Percentiles rank a stretch among this genome's conserved stretches.
Evolutionary conservation across 2,113 vertebrate species (phyloP).

Genomic region (Deroptyus accipitrinus): DNA sequence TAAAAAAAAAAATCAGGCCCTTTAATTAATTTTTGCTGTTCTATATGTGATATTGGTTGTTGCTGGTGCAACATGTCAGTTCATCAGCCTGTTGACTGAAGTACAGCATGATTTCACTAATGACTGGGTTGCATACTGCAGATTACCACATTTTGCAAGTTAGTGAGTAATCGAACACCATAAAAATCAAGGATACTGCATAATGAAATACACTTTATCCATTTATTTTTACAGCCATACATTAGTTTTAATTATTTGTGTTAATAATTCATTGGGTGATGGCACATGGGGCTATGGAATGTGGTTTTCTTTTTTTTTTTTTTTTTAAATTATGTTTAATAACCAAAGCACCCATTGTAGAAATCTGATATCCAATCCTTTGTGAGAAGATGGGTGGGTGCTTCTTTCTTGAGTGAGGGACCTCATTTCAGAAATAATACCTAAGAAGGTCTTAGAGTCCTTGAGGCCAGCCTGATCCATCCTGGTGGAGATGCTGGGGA

Average conservation of each 20-base stretch:
- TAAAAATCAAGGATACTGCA: constrained; percentile 52
- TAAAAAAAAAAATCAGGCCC: not conserved
- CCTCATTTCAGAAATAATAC: not conserved
- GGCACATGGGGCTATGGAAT: not conserved
- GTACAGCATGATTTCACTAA: constrained; percentile 50
- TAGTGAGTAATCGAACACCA: constrained; percentile 58
- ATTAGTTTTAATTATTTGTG: constrained; percentile 55
- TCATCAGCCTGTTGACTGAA: constrained; percentile 44
- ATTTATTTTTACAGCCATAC: constrained; percentile 53
- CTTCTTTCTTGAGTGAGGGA: not conserved
- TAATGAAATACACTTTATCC: constrained; percentile 56
- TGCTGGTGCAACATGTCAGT: constrained; percentile 18
- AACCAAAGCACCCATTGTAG: not conserved
- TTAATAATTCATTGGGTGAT: not conserved
- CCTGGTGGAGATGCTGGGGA: not conserved
- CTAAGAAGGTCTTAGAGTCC: not conserved
- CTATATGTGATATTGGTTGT: not conserved
- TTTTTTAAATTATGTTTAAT: not conserved
- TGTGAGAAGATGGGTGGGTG: not conserved
- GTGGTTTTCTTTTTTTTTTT: not conserved
- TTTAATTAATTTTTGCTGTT: not conserved
- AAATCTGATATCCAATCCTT: not conserved
- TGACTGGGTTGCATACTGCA: constrained; percentile 38
- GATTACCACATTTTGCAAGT: constrained; percentile 61
- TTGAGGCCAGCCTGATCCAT: not conserved